Evolutionary conservation across 2,888 invertebrate species (phyloP).

Genomic region (Antitype chi): DNA sequence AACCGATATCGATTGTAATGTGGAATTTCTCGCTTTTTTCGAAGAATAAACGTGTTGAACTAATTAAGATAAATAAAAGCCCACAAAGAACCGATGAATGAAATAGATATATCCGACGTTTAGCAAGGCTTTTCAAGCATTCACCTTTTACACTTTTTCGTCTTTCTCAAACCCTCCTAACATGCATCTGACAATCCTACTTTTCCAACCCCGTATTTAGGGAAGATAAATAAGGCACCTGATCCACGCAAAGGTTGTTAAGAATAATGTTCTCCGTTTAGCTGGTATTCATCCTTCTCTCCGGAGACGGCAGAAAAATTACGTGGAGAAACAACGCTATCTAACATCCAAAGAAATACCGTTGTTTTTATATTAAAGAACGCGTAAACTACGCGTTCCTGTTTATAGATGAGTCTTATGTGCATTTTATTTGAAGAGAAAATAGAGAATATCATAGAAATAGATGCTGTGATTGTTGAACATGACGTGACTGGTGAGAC

Average conservation of each 20-base stretch:
- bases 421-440: slow-evolving; percentile 24
- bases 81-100: neutral
- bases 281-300: slow-evolving; percentile 61
- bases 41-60: neutral
- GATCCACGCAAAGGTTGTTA: slow-evolving; percentile 61
- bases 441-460: slow-evolving; percentile 11
- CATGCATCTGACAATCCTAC: slow-evolving; percentile 7
- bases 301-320: slow-evolving; percentile 68
- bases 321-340: slow-evolving; percentile 63
- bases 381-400: slow-evolving; percentile 34
- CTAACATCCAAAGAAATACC: slow-evolving; percentile 47
- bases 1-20: neutral
- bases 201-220: slow-evolving; percentile 52
- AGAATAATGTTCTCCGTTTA: slow-evolving; percentile 67
- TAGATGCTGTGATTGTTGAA: slow-evolving; percentile 10
- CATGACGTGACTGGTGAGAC: neutral
- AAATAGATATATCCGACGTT: neutral
- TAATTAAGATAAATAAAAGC: neutral
- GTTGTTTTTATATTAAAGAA: slow-evolving; percentile 45
- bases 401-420: slow-evolving; percentile 32
- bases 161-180: neutral
- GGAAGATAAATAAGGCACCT: slow-evolving; percentile 66
- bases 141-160: neutral
- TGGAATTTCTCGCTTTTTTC: neutral
- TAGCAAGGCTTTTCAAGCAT: neutral